Conservation (phyloP, 1,140 invertebrate genomes). For the Probaryconus sp. region DNA sequence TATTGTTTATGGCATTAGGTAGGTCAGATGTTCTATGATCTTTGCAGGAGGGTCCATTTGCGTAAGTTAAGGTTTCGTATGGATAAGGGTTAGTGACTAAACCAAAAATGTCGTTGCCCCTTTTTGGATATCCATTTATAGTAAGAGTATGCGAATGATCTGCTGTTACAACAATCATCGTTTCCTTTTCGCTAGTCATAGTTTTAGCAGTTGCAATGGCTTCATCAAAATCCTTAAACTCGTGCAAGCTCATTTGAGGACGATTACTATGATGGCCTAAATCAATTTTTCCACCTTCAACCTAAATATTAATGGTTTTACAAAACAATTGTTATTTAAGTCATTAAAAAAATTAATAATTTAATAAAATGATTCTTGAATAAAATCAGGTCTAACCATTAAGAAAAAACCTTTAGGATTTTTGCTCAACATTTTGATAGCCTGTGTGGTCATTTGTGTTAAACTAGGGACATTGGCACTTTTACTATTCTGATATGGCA, state of each 20-base stretch:
- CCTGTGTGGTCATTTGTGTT: conserved; percentile 89
- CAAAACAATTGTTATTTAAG: too few species aligned
- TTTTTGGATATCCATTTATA: conserved; percentile 82
- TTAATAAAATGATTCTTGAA: too few species aligned
- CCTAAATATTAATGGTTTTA: too few species aligned
- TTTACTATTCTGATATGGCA: conserved; percentile 82
- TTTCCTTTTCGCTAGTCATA: conserved; percentile 80
- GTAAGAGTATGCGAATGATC: conserved; percentile 86
- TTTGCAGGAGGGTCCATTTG: conserved; percentile 79
- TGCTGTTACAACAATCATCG: conserved; percentile 85
- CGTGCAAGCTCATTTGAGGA: conserved; percentile 83
- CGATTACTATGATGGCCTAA: conserved; percentile 87
- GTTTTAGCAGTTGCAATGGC: conserved; percentile 80
- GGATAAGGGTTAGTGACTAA: conserved; percentile 74
- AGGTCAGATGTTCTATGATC: conserved; percentile 65
- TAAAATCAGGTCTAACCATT: too few species aligned
- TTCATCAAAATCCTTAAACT: conserved; percentile 83
- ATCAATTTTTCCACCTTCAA: conserved; percentile 87
- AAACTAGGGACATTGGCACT: conserved; percentile 80
- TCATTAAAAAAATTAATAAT: too few species aligned
- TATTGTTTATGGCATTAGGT: conserved; percentile 60
- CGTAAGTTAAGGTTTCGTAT: conserved; percentile 80
- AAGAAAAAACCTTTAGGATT: conserved; percentile 82
- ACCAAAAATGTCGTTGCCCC: conserved; percentile 82
- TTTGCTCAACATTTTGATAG: conserved; percentile 86